Percentiles rank a stretch among this genome's conserved stretches.
phyloP scores from a whole-genome alignment of 2,113 vertebrate species.

The Abramis brama region DNA sequence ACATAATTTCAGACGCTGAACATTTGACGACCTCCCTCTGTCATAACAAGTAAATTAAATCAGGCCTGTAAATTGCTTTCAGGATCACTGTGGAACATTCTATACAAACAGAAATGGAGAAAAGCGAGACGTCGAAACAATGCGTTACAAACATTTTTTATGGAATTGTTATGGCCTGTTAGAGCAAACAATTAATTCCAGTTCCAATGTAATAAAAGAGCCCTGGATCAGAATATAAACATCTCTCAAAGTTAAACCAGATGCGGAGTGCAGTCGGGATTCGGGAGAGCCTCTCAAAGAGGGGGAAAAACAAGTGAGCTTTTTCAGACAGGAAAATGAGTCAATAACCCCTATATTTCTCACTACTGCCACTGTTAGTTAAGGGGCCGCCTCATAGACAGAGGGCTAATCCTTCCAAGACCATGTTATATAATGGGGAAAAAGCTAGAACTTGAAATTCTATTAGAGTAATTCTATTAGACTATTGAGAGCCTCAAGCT shows the following conservation, averaged over 20 bases:
- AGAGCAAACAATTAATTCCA: constrained; percentile 79
- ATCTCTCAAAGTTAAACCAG: constrained; percentile 74
- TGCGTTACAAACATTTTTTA: constrained; percentile 51
- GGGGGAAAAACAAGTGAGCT: constrained; percentile 70
- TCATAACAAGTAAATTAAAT: constrained; percentile 43
- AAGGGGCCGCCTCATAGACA: constrained; percentile 21
- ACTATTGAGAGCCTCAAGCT: not conserved
- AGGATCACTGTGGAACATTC: constrained; percentile 31
- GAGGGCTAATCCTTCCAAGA: constrained; percentile 1
- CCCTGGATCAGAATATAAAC: constrained; percentile 76
- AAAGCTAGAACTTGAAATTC: not conserved
- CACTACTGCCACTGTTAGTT: constrained; percentile 53
- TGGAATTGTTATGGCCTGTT: constrained; percentile 71
- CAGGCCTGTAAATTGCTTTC: constrained; percentile 15
- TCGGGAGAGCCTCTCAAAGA: constrained; percentile 54
- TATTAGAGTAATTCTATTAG: not conserved
- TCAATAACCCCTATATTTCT: constrained; percentile 62
- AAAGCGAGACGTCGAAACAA: constrained; percentile 45
- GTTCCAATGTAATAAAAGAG: constrained; percentile 74
- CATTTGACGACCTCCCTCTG: constrained; percentile 35
- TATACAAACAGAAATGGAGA: constrained; percentile 34
- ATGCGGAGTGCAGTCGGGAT: constrained; percentile 62
- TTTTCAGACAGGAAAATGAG: constrained; percentile 72
- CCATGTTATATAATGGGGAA: not conserved
- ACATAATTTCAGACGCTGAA: not conserved